phyloP scores from a whole-genome alignment of 2,888 invertebrate genomes.

The Sisyra nigra region DNA sequence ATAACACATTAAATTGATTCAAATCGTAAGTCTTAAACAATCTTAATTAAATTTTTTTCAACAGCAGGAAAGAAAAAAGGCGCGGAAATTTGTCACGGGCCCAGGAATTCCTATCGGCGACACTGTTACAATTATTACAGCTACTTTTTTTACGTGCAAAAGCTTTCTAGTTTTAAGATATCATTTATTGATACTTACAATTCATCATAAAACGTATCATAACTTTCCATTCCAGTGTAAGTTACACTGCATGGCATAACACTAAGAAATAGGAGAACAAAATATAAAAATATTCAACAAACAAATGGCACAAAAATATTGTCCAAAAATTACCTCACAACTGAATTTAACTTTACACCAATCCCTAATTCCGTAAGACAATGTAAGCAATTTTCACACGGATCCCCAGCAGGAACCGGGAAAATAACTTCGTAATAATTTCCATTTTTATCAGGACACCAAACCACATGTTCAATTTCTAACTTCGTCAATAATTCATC shows the following conservation, averaged over 20 bases:
- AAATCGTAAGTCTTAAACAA: too few species aligned
- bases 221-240: conserved; percentile 24
- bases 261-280: conserved; percentile 24
- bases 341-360: conserved; percentile 49
- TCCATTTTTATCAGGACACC: conserved; percentile 49
- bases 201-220: conserved; percentile 1
- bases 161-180: not conserved
- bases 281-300: not conserved
- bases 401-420: conserved; percentile 49
- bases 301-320: not conserved
- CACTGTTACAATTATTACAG: too few species aligned
- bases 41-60: too few species aligned
- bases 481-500: conserved; percentile 49
- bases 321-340: conserved; percentile 41
- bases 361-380: conserved; percentile 57
- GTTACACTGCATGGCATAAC: conserved; percentile 45
- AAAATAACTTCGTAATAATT: conserved; percentile 55
- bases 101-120: too few species aligned
- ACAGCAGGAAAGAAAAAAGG: too few species aligned
- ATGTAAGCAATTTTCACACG: conserved; percentile 56
- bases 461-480: conserved; percentile 50
- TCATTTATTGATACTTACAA: conserved; percentile 5
- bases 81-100: too few species aligned
- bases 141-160: not conserved
- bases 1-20: too few species aligned